These are phyloP conservation scores for Thymelicus acteon DNA, from an alignment of 2,888 invertebrate genomes.

Conservation along the genomic window DNA sequence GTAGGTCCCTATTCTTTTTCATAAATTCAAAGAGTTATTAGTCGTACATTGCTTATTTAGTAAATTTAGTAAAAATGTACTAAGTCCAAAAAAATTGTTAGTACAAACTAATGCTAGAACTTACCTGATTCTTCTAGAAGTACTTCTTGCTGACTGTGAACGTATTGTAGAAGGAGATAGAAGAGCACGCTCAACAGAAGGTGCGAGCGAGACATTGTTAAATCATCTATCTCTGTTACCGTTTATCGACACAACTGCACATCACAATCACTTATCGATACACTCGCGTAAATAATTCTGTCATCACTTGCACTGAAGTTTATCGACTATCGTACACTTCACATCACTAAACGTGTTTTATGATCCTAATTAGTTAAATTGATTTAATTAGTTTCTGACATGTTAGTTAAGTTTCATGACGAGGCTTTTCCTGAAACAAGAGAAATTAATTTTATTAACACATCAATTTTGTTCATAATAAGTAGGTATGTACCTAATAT, in stretches of 20 bases:
- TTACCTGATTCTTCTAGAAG: constrained; percentile 76
- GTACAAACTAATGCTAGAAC: constrained; percentile 42
- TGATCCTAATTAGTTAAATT: neutral
- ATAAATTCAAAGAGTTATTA: no score
- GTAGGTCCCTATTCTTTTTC: no score
- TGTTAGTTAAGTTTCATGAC: neutral
- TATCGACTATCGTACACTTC: constrained; percentile 9
- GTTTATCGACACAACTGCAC: constrained; percentile 50
- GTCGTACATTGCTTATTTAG: no score
- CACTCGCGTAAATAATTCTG: constrained; percentile 25
- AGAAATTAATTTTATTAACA: constrained; percentile 5
- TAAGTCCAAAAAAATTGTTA: no score
- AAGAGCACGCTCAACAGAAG: constrained; percentile 59
- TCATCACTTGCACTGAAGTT: constrained; percentile 21
- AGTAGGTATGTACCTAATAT: no score
- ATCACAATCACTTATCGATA: constrained; percentile 34
- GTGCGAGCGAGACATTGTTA: constrained; percentile 57
- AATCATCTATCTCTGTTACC: constrained; percentile 34
- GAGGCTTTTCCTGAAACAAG: constrained; percentile 17
- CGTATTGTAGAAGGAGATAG: constrained; percentile 63
- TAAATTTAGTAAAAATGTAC: no score
- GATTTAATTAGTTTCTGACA: neutral
- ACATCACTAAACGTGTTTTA: constrained; percentile 24
- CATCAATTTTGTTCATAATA: neutral
- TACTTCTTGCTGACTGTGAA: constrained; percentile 70